Evolutionary conservation across 2,113 vertebrate species (phyloP).

Genomic region (Paradoxurus hermaphroditus): DNA sequence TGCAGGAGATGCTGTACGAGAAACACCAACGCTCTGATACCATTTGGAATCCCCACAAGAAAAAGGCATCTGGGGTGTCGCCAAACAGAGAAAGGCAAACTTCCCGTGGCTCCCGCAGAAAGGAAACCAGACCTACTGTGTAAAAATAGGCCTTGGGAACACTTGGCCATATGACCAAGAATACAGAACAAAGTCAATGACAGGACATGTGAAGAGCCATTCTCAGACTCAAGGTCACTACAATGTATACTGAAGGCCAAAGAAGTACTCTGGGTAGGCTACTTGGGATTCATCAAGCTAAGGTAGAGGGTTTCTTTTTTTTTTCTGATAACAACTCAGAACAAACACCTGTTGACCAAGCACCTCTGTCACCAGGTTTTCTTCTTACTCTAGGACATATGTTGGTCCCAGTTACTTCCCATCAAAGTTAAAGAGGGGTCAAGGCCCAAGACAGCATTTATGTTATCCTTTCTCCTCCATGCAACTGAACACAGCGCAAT

Average conservation of each 20-base stretch:
- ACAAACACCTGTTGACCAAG: background rate
- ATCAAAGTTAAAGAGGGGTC: background rate
- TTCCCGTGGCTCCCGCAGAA: background rate
- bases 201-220: background rate
- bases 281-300: background rate
- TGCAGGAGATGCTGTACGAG: background rate
- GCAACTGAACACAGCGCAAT: background rate
- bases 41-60: background rate
- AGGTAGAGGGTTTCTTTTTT: background rate
- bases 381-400: background rate
- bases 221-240: background rate
- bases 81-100: background rate
- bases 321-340: background rate
- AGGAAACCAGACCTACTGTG: background rate
- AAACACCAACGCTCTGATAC: no score
- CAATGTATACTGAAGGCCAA: accelerated
- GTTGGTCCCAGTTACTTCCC: background rate
- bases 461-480: background rate
- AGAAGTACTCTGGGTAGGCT: background rate
- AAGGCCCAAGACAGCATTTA: background rate
- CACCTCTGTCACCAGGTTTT: background rate
- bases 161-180: background rate
- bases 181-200: background rate
- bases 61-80: background rate
- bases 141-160: background rate